Evolutionary conservation across 1,140 invertebrate genomes (phyloP), one percentile per base, ranked within the genome.

Genomic region (Limonius californicus): DNA sequence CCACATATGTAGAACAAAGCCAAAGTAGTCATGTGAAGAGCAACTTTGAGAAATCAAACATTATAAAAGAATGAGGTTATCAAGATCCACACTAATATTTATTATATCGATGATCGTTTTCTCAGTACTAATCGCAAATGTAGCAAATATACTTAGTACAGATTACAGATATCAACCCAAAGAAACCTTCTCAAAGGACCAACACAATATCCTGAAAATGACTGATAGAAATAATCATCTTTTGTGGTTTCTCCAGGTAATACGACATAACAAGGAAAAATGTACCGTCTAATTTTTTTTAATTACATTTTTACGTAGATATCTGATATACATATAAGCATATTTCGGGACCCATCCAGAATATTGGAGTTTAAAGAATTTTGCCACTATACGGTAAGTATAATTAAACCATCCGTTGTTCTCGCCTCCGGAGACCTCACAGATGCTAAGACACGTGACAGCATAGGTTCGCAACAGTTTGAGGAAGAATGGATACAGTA

Each of bases 291-390:
- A 27, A 4, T 43, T 16, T 43, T 12, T 43, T 43, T 27, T n/a
- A 54, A 59, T 43, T 42, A 56, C 14, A 50, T 27, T 27, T 27
- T 4, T 27, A 27, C 9, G 62, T 72, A 93, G 90, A 88, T 94
- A 70, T 89, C 90, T 57, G 94, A 97, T 78, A 84, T 95, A 57
- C 94, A 97, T 76, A 85, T 97, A 58, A 95, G 92, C 75, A 85
- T 90, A 74, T 95, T 91, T 77, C 81, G 85, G 73, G 92, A 94
- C 75, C 79, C 79, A 35, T 80, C 79, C 19, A 83, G 94, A 74
- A 87, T 89, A 72, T 82, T 82, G 16, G 86, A 95, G 68, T 85
- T 97, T 42, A 82, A 84, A 72, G 85, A 89, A 68, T 95, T 96
- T 79, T 92, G 91, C 79, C 83, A 86, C 66, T 76, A 80, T 57